phyloP scores from a whole-genome alignment of 2,797 vertebrate genomes.

The Rhodeus uyekii region DNA sequence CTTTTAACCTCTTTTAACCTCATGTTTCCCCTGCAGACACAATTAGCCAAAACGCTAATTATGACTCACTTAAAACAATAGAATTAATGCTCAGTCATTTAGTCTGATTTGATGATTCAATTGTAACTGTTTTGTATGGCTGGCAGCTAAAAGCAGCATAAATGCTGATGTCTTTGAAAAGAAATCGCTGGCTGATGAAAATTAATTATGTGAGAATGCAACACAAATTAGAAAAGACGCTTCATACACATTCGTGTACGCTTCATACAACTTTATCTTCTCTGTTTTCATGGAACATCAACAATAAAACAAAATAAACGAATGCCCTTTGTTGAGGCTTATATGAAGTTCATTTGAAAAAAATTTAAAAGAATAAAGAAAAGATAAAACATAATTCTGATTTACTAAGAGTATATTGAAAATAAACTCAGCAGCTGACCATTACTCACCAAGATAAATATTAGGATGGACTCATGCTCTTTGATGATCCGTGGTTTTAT shows the following conservation, averaged over 20 bases:
- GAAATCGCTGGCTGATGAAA: not conserved
- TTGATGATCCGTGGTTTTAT: not conserved
- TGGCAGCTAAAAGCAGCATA: slow-evolving; percentile 18
- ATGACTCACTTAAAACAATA: slow-evolving; percentile 52
- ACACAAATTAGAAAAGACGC: not conserved
- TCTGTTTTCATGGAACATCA: slow-evolving; percentile 13
- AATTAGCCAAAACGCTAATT: slow-evolving; percentile 54
- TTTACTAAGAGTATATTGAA: slow-evolving; percentile 42
- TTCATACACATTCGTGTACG: not conserved
- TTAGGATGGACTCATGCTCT: not conserved
- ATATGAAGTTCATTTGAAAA: not conserved
- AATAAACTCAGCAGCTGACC: slow-evolving; percentile 34
- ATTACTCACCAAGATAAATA: slow-evolving; percentile 48
- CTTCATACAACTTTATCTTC: not conserved
- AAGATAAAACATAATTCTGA: slow-evolving; percentile 38
- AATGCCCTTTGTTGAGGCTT: not conserved
- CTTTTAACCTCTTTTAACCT: slow-evolving; percentile 60
- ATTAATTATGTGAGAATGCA: not conserved
- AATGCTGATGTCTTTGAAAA: not conserved
- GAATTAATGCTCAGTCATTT: slow-evolving; percentile 45
- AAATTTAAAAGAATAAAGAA: not conserved
- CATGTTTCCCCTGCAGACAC: slow-evolving; percentile 50
- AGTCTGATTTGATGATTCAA: slow-evolving; percentile 36
- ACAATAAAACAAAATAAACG: not conserved
- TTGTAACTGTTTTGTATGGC: slow-evolving; percentile 24